These are phyloP conservation scores for Mactromeris polynyma DNA, from an alignment of 2,888 invertebrate genomes.

Conservation along the genomic window DNA sequence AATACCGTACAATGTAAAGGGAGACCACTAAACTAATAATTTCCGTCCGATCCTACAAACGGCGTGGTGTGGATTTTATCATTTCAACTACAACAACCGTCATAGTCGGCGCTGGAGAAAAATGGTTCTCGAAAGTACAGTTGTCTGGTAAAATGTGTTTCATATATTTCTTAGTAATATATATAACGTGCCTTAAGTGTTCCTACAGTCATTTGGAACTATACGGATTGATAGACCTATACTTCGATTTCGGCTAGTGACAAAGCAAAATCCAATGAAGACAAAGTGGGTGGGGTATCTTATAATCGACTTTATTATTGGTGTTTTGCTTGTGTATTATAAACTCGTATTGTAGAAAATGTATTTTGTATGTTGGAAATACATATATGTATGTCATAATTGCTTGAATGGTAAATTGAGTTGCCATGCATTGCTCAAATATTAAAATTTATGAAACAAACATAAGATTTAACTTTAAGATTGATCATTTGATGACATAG, in stretches of 20 bases:
- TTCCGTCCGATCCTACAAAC: background rate
- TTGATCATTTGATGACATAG: no score
- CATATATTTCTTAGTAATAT: background rate
- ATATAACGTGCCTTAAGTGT: background rate
- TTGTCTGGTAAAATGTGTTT: conserved; percentile 93
- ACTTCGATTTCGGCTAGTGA: conserved; percentile 4
- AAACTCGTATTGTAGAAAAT: background rate
- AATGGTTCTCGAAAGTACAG: conserved; percentile 99
- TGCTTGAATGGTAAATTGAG: background rate
- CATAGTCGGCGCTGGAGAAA: conserved; percentile 86
- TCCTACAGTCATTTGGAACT: background rate
- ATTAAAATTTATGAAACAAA: no score
- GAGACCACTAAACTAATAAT: background rate
- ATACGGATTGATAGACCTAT: no score
- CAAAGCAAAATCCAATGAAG: conserved; percentile 31
- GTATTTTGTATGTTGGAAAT: background rate
- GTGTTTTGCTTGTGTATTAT: background rate
- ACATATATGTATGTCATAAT: background rate
- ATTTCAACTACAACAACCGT: conserved; percentile 14
- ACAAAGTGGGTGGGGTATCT: conserved; percentile 30
- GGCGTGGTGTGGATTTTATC: background rate
- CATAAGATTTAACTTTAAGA: no score
- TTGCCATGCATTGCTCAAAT: no score
- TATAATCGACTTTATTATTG: background rate
- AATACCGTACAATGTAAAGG: no score